Base-by-base conservation (phyloP, 2,797 vertebrate genomes). In the Lacerta viridis region DNA sequence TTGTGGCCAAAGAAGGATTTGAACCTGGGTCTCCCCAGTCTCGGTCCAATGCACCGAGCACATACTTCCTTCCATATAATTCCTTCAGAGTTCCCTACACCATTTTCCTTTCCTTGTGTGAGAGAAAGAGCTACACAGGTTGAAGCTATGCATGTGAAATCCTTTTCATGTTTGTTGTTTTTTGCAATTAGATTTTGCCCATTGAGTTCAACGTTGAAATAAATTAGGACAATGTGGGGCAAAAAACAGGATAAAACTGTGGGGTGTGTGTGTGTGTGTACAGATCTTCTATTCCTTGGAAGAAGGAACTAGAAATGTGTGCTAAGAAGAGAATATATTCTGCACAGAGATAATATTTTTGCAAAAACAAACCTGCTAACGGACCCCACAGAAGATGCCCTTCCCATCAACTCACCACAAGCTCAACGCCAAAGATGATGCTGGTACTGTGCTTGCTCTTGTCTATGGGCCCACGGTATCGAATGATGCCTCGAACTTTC, bases 341-440 rank as follows among this genome's bases (percentile, higher is more conserved):
- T 15, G 50, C 50, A 50, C 50, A 50, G 50, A 50, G 1, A 50
- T 13, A 43, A 3, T 83, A 25, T 33, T 18, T 8, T 20, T 39
- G 27, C 6, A 61, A 75, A 39, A 61, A 23, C 46, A 41, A 10
- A 29, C 27, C 15, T 2, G 7, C 29, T 46, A 18, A 83, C 15
- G 23, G 71, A 11, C 7, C 0, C 29, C 7, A n/a, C 27, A 33
- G 33, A 33, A 33, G 33, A 33, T 33, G 33, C 39, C 27, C 27
- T 5, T 6, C 2, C 27, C 46, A 25, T 2, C 27, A 6, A 89
- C 85, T 94, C 83, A 98, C 98, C 96, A 97, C 97, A 8, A 98
- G 96, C 81, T 98, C 96, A 0, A 98, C 96, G 3, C 98, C 98
- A 77, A 98, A 98, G 72, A 93, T 92, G 89, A 97, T 91, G 0